Conservation (phyloP, 2,797 vertebrate genomes). For the Pelochelys cantorii region DNA sequence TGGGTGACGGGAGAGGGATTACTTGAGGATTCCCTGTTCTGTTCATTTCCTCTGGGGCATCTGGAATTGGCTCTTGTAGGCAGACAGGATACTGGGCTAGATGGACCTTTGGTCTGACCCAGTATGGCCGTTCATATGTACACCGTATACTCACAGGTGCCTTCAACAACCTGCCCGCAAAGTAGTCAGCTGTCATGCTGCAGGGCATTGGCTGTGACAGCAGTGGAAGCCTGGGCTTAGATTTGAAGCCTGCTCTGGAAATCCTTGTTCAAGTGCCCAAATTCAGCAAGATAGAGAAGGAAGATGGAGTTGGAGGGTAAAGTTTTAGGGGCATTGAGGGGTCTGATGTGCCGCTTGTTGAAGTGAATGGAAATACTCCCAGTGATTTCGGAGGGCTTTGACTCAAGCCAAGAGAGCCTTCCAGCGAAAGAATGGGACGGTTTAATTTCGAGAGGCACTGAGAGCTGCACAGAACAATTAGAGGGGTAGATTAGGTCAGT, state of each 20-base stretch:
- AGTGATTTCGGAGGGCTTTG: neutral
- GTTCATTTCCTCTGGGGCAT: too few relatives aligned
- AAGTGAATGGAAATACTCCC: neutral
- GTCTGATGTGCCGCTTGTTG: neutral
- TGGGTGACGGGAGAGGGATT: too few relatives aligned
- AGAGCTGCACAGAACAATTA: neutral
- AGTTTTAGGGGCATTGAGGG: neutral
- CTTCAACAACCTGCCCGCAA: fast-evolving
- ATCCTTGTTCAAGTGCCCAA: neutral
- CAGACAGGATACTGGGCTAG: too few relatives aligned
- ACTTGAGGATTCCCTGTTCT: too few relatives aligned
- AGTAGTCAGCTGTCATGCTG: fast-evolving
- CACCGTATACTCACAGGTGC: neutral
- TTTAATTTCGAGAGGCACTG: neutral
- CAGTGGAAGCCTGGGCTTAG: neutral
- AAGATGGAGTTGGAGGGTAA: neutral
- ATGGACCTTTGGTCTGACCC: too few relatives aligned
- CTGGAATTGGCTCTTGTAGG: too few relatives aligned
- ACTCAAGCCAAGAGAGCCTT: neutral
- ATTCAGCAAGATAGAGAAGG: fast-evolving
- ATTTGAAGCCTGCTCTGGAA: neutral
- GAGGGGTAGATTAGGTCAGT: neutral
- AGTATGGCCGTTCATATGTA: too few relatives aligned
- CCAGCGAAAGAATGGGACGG: neutral
- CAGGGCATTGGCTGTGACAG: neutral